These are phyloP conservation scores for Leptoclinus maculatus DNA, from an alignment of 2,797 vertebrate genomes.

Conservation along the genomic window DNA sequence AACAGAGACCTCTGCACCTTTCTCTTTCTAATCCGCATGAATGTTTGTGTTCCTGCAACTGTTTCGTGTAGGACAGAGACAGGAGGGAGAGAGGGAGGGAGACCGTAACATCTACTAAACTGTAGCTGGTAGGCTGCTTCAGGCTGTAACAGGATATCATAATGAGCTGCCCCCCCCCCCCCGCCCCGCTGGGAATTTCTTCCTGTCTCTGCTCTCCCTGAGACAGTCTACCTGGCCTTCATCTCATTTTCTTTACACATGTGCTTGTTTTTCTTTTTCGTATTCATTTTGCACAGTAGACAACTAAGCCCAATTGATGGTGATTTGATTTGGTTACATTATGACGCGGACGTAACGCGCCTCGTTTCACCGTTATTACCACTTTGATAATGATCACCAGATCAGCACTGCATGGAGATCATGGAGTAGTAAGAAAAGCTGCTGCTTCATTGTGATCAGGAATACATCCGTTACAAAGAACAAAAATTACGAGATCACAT, in stretches of 20 bases:
- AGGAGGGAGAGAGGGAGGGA: neutral
- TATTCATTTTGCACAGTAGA: neutral
- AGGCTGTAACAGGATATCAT: slow-evolving; percentile 81
- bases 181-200: slow-evolving; percentile 66
- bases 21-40: slow-evolving; percentile 17
- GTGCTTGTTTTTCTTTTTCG: slow-evolving; percentile 1
- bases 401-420: neutral
- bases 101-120: slow-evolving; percentile 45
- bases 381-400: neutral
- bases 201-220: slow-evolving; percentile 71
- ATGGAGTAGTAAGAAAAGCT: neutral
- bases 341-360: neutral
- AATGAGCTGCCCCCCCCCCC: slow-evolving; percentile 76
- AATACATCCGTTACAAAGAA: neutral
- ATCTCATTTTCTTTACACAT: slow-evolving; percentile 9
- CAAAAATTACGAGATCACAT: neutral
- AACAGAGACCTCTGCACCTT: neutral
- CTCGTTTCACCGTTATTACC: slow-evolving; percentile 7
- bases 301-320: neutral
- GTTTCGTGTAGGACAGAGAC: slow-evolving; percentile 7
- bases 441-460: neutral
- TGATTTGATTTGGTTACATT: neutral
- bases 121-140: slow-evolving; percentile 67
- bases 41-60: slow-evolving; percentile 1
- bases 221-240: slow-evolving; percentile 59